These are phyloP conservation scores for Pentalonia nigronervosa DNA, from an alignment of 1,140 invertebrate species.

Conservation along the genomic window DNA sequence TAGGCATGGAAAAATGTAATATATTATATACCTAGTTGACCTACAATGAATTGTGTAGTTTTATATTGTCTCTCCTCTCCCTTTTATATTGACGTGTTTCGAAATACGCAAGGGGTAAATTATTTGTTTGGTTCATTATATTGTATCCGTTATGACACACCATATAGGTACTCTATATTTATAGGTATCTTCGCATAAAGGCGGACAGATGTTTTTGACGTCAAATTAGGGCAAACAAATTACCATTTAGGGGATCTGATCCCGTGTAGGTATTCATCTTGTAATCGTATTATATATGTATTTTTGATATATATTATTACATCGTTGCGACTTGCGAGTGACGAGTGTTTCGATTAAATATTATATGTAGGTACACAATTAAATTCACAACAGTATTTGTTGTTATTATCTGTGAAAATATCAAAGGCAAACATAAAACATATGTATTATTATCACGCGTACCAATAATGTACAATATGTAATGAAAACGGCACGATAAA, in stretches of 20 bases:
- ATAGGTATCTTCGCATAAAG: conserved; percentile 9
- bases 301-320: not conserved
- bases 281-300: not conserved
- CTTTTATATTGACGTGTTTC: conserved; percentile 15
- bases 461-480: not conserved
- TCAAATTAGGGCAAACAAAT: conserved; percentile 48
- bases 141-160: conserved; percentile 38
- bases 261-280: not conserved
- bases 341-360: not conserved
- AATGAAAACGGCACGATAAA: not conserved
- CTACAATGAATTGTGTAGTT: not conserved
- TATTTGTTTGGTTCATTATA: conserved; percentile 51
- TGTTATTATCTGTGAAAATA: not conserved
- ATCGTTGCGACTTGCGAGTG: not conserved
- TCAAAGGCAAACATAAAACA: not conserved
- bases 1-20: not conserved
- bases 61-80: not conserved
- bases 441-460: not conserved
- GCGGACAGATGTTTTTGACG: conserved; percentile 42
- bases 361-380: not conserved
- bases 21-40: not conserved
- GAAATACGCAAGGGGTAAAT: conserved; percentile 27
- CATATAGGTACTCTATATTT: not conserved
- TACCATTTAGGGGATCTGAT: conserved; percentile 29
- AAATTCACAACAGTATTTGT: not conserved